Base-by-base conservation (phyloP, 2,797 vertebrate species). In the Enteromius treurensis region DNA sequence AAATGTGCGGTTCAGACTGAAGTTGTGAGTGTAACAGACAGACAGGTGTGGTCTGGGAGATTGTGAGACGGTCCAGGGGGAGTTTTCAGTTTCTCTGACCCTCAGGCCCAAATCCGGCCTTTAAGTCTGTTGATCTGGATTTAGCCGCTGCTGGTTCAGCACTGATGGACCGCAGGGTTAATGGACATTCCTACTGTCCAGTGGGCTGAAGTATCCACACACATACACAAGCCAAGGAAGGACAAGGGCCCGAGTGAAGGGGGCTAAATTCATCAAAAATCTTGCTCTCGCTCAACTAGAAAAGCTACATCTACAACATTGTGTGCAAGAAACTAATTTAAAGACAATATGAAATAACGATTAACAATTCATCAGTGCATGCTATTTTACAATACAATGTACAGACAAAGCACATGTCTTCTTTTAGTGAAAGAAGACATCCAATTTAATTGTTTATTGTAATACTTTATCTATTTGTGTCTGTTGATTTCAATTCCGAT, bases 41-140 rank as follows among this genome's bases (percentile, higher is more conserved):
- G 49, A 76, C 51, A 76, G 51, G 73, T 76, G 73, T 67, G 32
- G 62, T 34, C 26, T 65, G 23, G 55, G 45, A 37, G 58, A 76
- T 77, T 5, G 19, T 34, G 45, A 37, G 69, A 65, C 32, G 80
- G 85, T 49, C 58, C n/a, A 84, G 69, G 75, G 79, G 0, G 88
- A 90, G 90, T 90, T 92, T 84, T 90, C 80, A 77, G 91, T 93
- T 93, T 93, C 91, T 90, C 86, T 91, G 91, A 91, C 89, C 86
- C 47, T 69, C 60, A 79, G 88, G 86, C 88, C 86, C 55, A 67
- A 9, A 83, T 55, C 81, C 77, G 47, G 88, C 86, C 87, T 91
- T 94, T 92, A 91, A 93, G 92, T 90, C 60, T 51, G 81, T 40
- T 21, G 21, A 82, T 88, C 93, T 93, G 90, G 89, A 93, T 94